Percentiles rank a stretch among this genome's conserved stretches.
Evolutionary conservation across 2,888 invertebrate species (phyloP).

Genomic region (Panorpa germanica): DNA sequence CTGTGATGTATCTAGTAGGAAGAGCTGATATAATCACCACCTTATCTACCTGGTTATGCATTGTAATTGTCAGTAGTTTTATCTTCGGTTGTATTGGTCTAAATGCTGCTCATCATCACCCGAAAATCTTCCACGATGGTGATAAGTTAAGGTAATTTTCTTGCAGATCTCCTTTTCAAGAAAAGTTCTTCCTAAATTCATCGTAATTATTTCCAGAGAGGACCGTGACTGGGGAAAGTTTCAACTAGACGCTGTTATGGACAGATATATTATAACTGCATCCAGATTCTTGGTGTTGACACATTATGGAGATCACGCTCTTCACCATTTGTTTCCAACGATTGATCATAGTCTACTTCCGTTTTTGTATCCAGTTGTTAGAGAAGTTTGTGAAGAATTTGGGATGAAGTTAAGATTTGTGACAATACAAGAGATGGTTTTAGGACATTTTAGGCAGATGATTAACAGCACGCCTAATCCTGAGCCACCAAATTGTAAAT

Average conservation of each 20-base stretch:
- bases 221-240: slow-evolving; percentile 58
- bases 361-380: slow-evolving; percentile 36
- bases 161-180: too few species aligned
- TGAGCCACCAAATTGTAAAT: too few species aligned
- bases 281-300: slow-evolving; percentile 47
- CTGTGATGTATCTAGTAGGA: slow-evolving; percentile 23
- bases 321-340: slow-evolving; percentile 69
- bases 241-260: slow-evolving; percentile 55
- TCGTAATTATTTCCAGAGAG: slow-evolving; percentile 13
- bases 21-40: slow-evolving; percentile 16
- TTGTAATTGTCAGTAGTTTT: slow-evolving; percentile 34
- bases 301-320: slow-evolving; percentile 55
- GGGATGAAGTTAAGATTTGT: slow-evolving; percentile 20
- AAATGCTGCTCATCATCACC: slow-evolving; percentile 65
- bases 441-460: too few species aligned
- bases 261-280: slow-evolving; percentile 44
- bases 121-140: slow-evolving; percentile 60
- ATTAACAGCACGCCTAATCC: too few species aligned
- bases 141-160: slow-evolving; percentile 46
- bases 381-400: slow-evolving; percentile 22
- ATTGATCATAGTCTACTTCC: slow-evolving; percentile 55
- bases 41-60: slow-evolving; percentile 29
- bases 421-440: too few species aligned
- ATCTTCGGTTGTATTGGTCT: slow-evolving; percentile 41
- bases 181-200: too few species aligned